Percentiles rank a stretch among this genome's conserved stretches.
Conservation (phyloP, 37 sponge, comb jelly and placozoan species). For the Geodia barretti region DNA sequence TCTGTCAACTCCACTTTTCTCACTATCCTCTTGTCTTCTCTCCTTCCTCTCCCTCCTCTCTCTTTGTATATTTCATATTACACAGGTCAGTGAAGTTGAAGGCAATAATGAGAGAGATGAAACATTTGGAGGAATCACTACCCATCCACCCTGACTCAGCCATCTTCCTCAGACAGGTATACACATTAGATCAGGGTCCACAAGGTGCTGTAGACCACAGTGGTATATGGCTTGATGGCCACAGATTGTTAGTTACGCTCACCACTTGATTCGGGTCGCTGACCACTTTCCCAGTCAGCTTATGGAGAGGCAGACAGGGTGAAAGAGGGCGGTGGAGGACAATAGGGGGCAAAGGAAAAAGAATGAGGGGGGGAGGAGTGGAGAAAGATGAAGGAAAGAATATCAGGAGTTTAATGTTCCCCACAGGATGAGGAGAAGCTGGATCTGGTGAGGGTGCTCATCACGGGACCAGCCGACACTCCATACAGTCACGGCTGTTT, state of each 20-base stretch:
- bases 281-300: too few species aligned
- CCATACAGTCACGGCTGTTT: constrained; percentile 91
- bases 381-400: too few species aligned
- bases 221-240: too few species aligned
- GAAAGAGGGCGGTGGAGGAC: too few species aligned
- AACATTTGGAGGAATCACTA: constrained; percentile 63
- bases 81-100: constrained; percentile 71
- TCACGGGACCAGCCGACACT: constrained; percentile 88
- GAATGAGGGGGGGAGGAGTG: too few species aligned
- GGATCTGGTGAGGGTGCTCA: constrained; percentile 87
- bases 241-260: too few species aligned
- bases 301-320: too few species aligned
- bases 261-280: too few species aligned
- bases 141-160: constrained; percentile 87
- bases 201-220: too few species aligned
- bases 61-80: not conserved
- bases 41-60: constrained; percentile 1
- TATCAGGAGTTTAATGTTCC: too few species aligned
- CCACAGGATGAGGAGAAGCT: constrained; percentile 91
- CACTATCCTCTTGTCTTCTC: not conserved
- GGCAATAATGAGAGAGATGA: constrained; percentile 81
- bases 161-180: constrained; percentile 79
- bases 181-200: too few species aligned
- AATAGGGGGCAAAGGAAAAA: too few species aligned
- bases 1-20: not conserved